A percentile compares a stretch with the other conserved stretches of the same genome.
Conservation (phyloP, 2,113 vertebrate genomes). For the Trinectes maculatus region DNA sequence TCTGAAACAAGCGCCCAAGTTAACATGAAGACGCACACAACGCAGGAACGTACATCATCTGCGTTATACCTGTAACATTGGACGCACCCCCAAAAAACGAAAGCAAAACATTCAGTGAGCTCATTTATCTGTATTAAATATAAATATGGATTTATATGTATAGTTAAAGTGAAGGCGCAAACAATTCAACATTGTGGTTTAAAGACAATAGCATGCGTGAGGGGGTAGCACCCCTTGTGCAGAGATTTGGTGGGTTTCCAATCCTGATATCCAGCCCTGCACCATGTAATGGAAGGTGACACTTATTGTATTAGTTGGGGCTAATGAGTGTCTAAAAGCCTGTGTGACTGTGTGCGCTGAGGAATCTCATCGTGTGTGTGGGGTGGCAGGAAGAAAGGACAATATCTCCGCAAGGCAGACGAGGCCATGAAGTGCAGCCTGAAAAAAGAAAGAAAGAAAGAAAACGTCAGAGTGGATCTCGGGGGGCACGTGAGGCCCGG, state of each 20-base stretch:
- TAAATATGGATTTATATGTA: not conserved
- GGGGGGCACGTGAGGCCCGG: slow-evolving; percentile 61
- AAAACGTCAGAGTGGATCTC: slow-evolving; percentile 22
- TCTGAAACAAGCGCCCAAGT: slow-evolving; percentile 65
- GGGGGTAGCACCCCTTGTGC: slow-evolving; percentile 62
- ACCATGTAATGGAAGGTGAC: slow-evolving; percentile 83
- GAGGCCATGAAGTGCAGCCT: slow-evolving; percentile 57
- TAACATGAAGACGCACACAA: slow-evolving; percentile 43
- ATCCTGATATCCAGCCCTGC: slow-evolving; percentile 74
- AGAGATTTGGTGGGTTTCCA: slow-evolving; percentile 79
- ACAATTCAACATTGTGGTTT: slow-evolving; percentile 73
- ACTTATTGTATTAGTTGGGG: slow-evolving; percentile 82
- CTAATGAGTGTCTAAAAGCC: slow-evolving; percentile 84
- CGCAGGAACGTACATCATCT: slow-evolving; percentile 34
- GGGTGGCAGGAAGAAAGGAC: slow-evolving; percentile 61
- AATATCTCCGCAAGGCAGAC: slow-evolving; percentile 50
- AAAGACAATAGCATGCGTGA: slow-evolving; percentile 69
- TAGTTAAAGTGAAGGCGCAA: slow-evolving; percentile 45
- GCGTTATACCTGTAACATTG: not conserved
- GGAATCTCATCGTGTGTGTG: slow-evolving; percentile 80
- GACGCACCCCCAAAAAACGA: not conserved
- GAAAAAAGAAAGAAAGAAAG: slow-evolving; percentile 14
- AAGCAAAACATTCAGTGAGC: not conserved
- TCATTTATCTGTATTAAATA: not conserved
- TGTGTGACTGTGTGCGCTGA: slow-evolving; percentile 77